phyloP scores from a whole-genome alignment of 2,888 invertebrate species.

The Orchesellides sinensis region DNA sequence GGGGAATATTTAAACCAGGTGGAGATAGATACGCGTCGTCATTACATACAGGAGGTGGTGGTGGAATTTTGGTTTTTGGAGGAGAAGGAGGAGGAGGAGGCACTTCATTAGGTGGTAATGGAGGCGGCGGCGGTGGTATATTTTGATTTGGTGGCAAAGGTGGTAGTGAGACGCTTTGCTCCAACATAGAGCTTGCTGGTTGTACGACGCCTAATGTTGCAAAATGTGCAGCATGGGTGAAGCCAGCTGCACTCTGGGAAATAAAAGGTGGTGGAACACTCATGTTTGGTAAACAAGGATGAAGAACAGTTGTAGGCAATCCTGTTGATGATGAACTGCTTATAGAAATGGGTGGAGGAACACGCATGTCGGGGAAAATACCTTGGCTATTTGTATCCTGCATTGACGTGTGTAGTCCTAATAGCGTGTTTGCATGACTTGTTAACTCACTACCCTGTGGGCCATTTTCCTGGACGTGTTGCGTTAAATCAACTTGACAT shows the following conservation, averaged over 20 bases:
- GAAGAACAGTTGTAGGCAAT: not conserved
- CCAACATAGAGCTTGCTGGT: not conserved
- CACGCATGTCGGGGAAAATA: not conserved
- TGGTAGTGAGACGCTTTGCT: conserved; percentile 14
- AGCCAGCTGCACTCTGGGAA: not conserved
- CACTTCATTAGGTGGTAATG: conserved; percentile 29
- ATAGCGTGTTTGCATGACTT: not conserved
- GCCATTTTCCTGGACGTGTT: not conserved
- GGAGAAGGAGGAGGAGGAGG: conserved; percentile 40
- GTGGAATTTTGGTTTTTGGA: conserved; percentile 15
- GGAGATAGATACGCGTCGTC: not conserved
- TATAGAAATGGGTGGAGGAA: not conserved
- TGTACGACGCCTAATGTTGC: not conserved
- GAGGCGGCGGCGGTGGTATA: conserved; percentile 35
- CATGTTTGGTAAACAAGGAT: conserved; percentile 13
- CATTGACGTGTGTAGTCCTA: not conserved
- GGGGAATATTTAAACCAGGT: not conserved
- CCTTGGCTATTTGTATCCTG: not conserved
- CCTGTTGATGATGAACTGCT: not conserved
- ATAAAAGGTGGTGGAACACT: conserved; percentile 12
- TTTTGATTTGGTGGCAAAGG: conserved; percentile 6
- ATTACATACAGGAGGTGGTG: not conserved
- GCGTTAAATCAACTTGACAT: not conserved
- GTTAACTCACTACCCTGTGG: not conserved
- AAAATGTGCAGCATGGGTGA: conserved; percentile 5